phyloP scores from a whole-genome alignment of 2,113 vertebrate genomes.

The Cololabis saira region DNA sequence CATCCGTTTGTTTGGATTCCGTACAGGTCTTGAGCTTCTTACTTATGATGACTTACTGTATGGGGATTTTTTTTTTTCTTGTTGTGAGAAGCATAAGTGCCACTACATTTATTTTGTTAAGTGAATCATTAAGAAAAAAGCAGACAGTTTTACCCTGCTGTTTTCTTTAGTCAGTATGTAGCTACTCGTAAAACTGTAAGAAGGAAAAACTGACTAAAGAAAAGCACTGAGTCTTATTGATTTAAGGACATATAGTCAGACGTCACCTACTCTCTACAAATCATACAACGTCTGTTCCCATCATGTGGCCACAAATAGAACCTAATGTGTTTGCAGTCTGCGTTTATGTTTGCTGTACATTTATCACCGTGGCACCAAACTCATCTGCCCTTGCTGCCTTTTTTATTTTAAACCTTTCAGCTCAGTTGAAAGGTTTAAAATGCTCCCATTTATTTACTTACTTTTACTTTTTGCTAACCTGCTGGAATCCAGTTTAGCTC shows the following conservation, averaged over 20 bases:
- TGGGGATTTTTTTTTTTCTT: too few relatives aligned
- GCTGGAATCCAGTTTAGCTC: too few relatives aligned
- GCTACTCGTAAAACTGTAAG: not conserved
- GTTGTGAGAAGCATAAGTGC: too few relatives aligned
- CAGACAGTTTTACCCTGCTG: too few relatives aligned
- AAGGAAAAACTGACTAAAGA: too few relatives aligned
- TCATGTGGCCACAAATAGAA: constrained; percentile 16
- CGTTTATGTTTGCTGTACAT: not conserved
- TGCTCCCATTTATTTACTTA: too few relatives aligned
- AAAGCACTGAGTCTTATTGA: too few relatives aligned
- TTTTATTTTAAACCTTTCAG: not conserved
- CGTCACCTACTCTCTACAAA: not conserved
- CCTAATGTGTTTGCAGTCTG: constrained; percentile 12
- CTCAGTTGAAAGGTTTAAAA: too few relatives aligned
- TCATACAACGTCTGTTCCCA: constrained; percentile 15
- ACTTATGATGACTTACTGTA: too few relatives aligned
- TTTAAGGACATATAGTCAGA: too few relatives aligned
- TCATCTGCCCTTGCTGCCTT: not conserved
- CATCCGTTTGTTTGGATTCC: not conserved
- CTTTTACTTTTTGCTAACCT: too few relatives aligned
- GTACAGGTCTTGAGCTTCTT: not conserved
- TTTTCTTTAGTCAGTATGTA: not conserved
- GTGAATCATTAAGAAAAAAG: not conserved
- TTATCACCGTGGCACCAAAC: not conserved
- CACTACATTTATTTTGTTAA: too few relatives aligned